Base-by-base conservation (phyloP, 2,888 invertebrate species). In the Melanargia galathea region DNA sequence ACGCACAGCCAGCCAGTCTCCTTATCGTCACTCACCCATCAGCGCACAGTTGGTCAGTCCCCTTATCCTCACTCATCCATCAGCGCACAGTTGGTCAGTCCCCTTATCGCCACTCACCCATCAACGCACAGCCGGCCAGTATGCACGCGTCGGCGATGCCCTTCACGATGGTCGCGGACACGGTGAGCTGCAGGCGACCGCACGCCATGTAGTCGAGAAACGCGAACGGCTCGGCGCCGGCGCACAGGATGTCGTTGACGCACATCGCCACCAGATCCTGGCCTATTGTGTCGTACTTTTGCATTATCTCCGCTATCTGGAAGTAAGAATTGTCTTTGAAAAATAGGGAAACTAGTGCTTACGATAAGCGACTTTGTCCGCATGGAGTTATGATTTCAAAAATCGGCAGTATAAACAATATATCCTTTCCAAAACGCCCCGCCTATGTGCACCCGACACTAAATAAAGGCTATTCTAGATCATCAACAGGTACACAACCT, bases 201-300 rank as follows among this genome's bases (percentile, higher is more conserved):
- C 97, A 97, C 22, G 99, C 98, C 86, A 97, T 98, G 84, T 99
- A 99, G 92, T 99, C 99, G 18, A 99, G 91, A 88, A 99, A 99
- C 73, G 97, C 98, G 70, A 99, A 92, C 0, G 99, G 98, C 75
- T 98, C 97, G 0, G 98, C 99, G 49, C 98, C 99, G 67, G 98
- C 96, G 71, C 98, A 98, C 55, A 99, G 89, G 58, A 99, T 94
- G 84, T 99, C 98, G 88, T 99, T 99, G 51, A 97, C 98, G 79
- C 98, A 98, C 98, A 99, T 98, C 4, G 99, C 99, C 2, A 99
- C 98, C 35, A 99, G 92, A 86, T 99, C 99, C 73, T 97, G 95
- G 0, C 99, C 99, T 60, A 99, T 94, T 0, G 95, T 95, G 74
- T 95, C 93, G 84, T 97, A 98, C 61, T 95, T 93, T 16, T 94